Conservation (phyloP, 2,797 vertebrate genomes). For the Buphagus erythrorhynchus region DNA sequence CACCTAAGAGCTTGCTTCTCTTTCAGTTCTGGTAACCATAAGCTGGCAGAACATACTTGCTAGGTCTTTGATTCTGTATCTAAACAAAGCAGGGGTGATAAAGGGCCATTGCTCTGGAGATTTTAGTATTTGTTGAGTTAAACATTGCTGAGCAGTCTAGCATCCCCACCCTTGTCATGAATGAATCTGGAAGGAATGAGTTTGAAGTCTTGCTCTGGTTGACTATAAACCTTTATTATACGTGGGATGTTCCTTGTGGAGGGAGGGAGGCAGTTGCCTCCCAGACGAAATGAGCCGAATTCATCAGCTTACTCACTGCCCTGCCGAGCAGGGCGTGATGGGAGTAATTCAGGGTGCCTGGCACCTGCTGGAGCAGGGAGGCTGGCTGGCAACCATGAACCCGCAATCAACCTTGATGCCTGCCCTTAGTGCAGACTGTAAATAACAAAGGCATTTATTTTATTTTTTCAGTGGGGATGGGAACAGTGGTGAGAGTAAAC, state of each 20-base stretch:
- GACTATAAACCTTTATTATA: conserved; percentile 81
- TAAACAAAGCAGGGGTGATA: conserved; percentile 45
- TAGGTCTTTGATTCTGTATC: conserved; percentile 51
- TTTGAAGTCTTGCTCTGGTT: conserved; percentile 73
- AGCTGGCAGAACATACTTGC: conserved; percentile 17
- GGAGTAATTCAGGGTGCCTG: conserved; percentile 88
- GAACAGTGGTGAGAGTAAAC: conserved; percentile 51
- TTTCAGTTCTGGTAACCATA: conserved; percentile 41
- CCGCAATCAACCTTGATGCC: conserved; percentile 82
- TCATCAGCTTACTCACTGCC: conserved; percentile 77
- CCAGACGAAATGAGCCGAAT: conserved; percentile 75
- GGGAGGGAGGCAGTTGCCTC: conserved; percentile 64
- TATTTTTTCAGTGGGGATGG: conserved; percentile 22
- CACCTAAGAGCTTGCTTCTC: background rate
- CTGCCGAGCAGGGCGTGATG: conserved; percentile 83
- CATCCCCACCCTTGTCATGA: conserved; percentile 73
- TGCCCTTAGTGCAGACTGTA: conserved; percentile 83
- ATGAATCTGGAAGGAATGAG: conserved; percentile 80
- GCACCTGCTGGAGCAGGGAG: conserved; percentile 88
- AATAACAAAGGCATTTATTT: conserved; percentile 76
- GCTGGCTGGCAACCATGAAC: conserved; percentile 72
- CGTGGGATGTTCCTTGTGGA: conserved; percentile 75
- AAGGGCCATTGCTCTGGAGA: conserved; percentile 67
- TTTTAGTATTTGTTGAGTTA: conserved; percentile 76
- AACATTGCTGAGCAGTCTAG: conserved; percentile 63